Evolutionary conservation across 2,888 invertebrate species (phyloP).

Genomic region (Formica aserva): DNA sequence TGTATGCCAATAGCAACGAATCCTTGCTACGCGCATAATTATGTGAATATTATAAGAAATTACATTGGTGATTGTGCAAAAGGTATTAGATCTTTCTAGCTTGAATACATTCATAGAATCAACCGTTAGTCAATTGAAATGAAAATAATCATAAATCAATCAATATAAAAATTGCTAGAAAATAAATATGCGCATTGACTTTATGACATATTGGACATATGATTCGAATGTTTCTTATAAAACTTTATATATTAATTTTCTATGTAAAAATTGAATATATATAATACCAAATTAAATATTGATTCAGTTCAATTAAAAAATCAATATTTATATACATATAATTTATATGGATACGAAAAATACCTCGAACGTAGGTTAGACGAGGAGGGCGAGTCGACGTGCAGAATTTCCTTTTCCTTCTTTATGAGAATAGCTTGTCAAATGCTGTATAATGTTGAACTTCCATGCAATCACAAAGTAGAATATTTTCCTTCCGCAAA

Average conservation of each 20-base stretch:
- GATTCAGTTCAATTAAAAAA: neutral
- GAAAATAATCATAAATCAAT: neutral
- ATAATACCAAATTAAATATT: neutral
- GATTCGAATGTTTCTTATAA: neutral
- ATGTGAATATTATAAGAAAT: neutral
- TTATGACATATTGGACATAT: neutral
- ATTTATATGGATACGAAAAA: neutral
- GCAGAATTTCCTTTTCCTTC: neutral
- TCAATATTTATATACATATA: neutral
- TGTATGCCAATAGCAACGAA: neutral
- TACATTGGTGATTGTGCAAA: neutral
- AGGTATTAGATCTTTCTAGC: neutral
- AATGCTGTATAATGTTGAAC: neutral
- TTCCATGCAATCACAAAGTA: neutral
- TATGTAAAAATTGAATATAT: neutral
- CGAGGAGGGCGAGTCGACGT: neutral
- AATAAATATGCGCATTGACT: neutral
- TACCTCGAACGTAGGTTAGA: conserved; percentile 4
- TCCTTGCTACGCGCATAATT: neutral
- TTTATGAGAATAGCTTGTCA: neutral
- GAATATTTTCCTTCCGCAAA: conserved; percentile 13
- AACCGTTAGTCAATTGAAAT: neutral
- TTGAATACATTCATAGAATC: neutral
- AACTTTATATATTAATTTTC: neutral
- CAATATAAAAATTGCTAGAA: neutral